Evolutionary conservation across 1,140 invertebrate species (phyloP), one percentile per base, ranked within the genome.

Genomic region (Drosophila auraria): DNA sequence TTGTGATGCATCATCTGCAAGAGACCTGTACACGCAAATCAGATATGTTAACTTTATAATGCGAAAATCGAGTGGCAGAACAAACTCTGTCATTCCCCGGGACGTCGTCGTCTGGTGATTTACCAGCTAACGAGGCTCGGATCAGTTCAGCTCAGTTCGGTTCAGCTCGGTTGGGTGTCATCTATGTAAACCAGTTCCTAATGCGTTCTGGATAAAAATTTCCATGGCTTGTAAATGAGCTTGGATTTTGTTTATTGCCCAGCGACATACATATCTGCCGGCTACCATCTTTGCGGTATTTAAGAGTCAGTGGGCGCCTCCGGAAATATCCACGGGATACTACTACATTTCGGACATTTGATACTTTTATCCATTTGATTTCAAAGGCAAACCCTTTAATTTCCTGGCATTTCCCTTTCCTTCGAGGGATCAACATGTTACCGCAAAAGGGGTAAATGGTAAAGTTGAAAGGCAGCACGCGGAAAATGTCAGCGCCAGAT

Each of bases 371-470:
- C 53, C 50, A 71, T 62, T 75, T 53, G 42, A 51, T 68, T 82
- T 76, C 58, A 71, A 83, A 75, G 65, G 51, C 80, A 74, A 82
- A 81, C 75, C 72, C 86, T 82, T 92, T 92, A 92, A 92, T 92
- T 92, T 92, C 90, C 90, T 77, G 72, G 57, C 68, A 69, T 80
- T 91, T 91, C 73, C 87, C 56, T 79, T 87, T 75, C 71, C 42
- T 80, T 82, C 27, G 53, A 79, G 81, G 82, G 87, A 91, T 91
- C 87, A 91, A 91, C 87, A 80, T 91, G 77, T 91, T 91, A 80
- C 44, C 77, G 56, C 53, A 71, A 57, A 82, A 87, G 87, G 82
- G 64, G 62, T 81, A 47, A 33, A 69, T 23, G 49, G 30, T 2
- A 45, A 60, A 78, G 61, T 83, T 64, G 60, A 78, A 72, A 58